Evolutionary conservation across 2,888 invertebrate species (phyloP), one percentile per base, ranked within the genome.

Genomic region (Tethea ocularis): DNA sequence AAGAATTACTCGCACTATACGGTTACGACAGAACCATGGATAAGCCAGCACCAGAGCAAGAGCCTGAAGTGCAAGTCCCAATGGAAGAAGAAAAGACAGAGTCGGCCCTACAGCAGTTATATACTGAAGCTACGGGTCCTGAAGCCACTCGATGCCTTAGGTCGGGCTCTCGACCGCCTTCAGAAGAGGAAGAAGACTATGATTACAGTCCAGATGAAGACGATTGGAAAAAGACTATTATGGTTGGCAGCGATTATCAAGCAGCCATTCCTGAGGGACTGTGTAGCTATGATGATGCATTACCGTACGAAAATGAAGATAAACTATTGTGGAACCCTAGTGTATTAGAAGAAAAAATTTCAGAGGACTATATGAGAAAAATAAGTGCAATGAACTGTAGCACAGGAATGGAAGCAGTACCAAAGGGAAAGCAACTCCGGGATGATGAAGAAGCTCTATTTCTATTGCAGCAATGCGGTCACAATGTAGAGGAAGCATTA

Each of bases 231-330:
- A 98, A 98, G 94, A 98, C 97, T 23, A 98, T 99, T 67, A 98
- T 98, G 97, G 98, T 99, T 26, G 99, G 99, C 20, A 95, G 96
- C 67, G 97, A 98, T 80, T 99, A 96, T 84, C 99, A 99, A 93
- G 99, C 99, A 3, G 95, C 95, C 59, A 98, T 99, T 78, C 99
- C 99, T 1, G 97, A 97, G 83, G 98, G 98, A 0, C 93, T 99
- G 20, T 97, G 97, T 77, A 96, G 96, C 78, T 99, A 99, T 86
- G 99, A 97, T 78, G 98, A 98, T 88, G 97, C 97, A n/a, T 89
- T 97, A 64, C 98, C 98, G 0, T 98, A 98, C 84, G 98, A 98
- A 90, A 98, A 98, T 91, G 98, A 98, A 82, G 99, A 99, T 82
- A 97, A 98, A 88, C 93, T 98, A 57, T 90, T 99, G 11, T 99